phyloP scores from a whole-genome alignment of 2,113 vertebrate species.

The Channa maculata region DNA sequence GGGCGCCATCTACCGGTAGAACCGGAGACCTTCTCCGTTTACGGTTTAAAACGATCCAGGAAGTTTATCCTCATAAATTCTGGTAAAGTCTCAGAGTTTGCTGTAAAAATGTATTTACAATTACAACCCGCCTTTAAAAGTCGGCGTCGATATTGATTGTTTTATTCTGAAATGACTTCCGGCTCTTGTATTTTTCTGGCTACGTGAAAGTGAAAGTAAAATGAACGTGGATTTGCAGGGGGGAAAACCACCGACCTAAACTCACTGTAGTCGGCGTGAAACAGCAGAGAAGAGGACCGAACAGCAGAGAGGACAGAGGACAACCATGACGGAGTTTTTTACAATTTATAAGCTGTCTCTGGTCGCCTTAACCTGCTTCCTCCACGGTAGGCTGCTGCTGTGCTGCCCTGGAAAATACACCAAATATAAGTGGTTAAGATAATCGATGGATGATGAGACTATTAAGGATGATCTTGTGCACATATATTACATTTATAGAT shows the following conservation, averaged over 20 bases:
- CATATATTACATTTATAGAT: background rate
- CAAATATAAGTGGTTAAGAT: too few species aligned
- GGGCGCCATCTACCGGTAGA: slow-evolving; percentile 29
- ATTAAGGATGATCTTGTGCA: rapidly evolving
- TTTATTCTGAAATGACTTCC: background rate
- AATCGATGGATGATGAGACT: too few species aligned
- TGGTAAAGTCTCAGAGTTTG: too few species aligned
- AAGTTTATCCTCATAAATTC: too few species aligned
- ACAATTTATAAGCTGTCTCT: slow-evolving; percentile 58
- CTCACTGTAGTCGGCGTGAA: background rate
- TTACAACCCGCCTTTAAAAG: too few species aligned
- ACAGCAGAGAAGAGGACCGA: rapidly evolving
- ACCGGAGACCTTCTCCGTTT: too few species aligned
- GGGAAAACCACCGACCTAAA: slow-evolving; percentile 34
- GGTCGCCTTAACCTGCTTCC: slow-evolving; percentile 35
- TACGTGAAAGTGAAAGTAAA: slow-evolving; percentile 60
- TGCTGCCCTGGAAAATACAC: background rate
- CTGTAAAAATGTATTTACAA: too few species aligned
- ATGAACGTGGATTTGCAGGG: rapidly evolving
- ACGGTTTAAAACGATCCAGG: too few species aligned
- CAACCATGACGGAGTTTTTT: slow-evolving; percentile 58
- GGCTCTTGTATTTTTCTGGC: background rate
- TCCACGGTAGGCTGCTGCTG: slow-evolving; percentile 55
- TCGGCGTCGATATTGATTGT: too few species aligned
- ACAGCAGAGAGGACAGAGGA: rapidly evolving